Percentiles rank a stretch among this genome's conserved stretches.
phyloP scores from a whole-genome alignment of 2,797 vertebrate species.

The Urocyon cinereoargenteus region DNA sequence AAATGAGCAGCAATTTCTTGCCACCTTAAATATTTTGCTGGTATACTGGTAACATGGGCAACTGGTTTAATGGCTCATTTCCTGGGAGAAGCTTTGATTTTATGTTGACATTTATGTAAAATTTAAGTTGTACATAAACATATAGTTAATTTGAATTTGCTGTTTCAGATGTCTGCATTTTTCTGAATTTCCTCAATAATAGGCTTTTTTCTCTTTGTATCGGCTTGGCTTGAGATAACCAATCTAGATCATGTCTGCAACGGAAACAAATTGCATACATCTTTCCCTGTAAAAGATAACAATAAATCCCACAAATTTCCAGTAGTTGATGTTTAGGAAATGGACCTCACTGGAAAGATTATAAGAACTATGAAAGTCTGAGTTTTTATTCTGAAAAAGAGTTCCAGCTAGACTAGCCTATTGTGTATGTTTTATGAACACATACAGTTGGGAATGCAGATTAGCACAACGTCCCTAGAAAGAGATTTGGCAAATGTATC shows the following conservation, averaged over 20 bases:
- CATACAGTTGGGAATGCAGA: not conserved
- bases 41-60: not conserved
- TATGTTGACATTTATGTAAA: not conserved
- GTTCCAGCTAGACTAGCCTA: not conserved
- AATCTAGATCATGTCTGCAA: not conserved
- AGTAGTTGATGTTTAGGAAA: not conserved
- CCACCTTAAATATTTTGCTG: not conserved
- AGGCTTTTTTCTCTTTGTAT: not conserved
- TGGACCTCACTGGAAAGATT: not conserved
- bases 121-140: not conserved
- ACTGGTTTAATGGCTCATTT: not conserved
- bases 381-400: not conserved
- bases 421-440: not conserved
- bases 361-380: not conserved
- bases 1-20: not conserved
- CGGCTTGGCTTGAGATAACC: not conserved
- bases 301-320: not conserved
- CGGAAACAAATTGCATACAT: not conserved
- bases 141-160: constrained; percentile 27
- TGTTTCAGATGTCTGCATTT: not conserved
- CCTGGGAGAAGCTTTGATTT: not conserved
- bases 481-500: not conserved
- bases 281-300: constrained; percentile 44
- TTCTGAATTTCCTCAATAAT: not conserved
- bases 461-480: not conserved